Base-by-base conservation (phyloP, 2,113 vertebrate species). In the Piprites chloris region DNA sequence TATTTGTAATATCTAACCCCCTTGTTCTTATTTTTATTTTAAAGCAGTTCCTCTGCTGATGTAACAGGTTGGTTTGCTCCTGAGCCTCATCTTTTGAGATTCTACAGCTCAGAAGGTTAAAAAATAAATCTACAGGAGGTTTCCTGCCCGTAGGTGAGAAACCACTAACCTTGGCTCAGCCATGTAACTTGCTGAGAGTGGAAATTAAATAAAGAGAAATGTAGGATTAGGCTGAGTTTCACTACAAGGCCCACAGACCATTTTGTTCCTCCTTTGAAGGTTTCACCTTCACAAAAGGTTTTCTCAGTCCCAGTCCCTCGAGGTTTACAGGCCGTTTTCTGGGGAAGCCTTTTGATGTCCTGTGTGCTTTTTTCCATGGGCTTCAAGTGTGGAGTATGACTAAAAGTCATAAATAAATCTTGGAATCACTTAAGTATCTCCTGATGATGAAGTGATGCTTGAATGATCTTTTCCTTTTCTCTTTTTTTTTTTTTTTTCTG, bases 201-300 rank as follows among this genome's bases (percentile, higher is more conserved):
- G 42, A 9, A 21, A 12, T 68, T 79, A 61, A 77, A 61, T 47
- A 33, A 52, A 62, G 35, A 50, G 47, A 77, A 92, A 39, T 14
- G 9, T 6, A 37, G 44, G 26, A 27, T 73, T 53, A 62, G 69
- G 33, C 11, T 83, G 66, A 82, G 53, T 52, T 85, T 66, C 55
- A 6, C 79, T 86, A 4, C 44, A 46, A 63, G 65, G 39, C 55
- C 73, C 32, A 5, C 69, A 33, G 49, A 28, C 37, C 39, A 0
- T 49, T 77, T n/a, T 30, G 28, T 85, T 66, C 50, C 62, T 87
- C 62, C 67, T 96, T 95, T 93, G 81, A 84, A 91, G 91, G 30
- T 74, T 65, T 68, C 49, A 27, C 26, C 26, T 52, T 52, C 50
- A 52, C 26, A 16, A 9, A 52, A 52, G 50, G 50, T 52, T 52